A percentile compares a stretch with the other conserved stretches of the same genome.
Conservation (phyloP, 2,888 invertebrate genomes). For the Junonia oenone region DNA sequence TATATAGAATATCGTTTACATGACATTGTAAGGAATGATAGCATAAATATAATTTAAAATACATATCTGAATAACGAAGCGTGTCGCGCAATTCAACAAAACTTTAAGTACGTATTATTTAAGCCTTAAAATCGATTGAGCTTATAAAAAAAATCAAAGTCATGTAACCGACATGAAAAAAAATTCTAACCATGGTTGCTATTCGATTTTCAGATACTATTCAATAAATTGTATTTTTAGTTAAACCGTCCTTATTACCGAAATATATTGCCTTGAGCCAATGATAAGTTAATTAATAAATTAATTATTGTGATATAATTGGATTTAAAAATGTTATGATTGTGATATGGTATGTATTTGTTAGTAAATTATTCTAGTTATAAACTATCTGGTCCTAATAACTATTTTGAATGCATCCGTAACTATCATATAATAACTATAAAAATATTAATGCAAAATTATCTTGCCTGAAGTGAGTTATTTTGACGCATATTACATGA, state of each 20-base stretch:
- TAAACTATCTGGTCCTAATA: background rate
- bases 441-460: background rate
- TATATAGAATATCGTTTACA: constrained; percentile 26
- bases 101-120: background rate
- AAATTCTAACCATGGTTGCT: constrained; percentile 12
- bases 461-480: background rate
- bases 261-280: background rate
- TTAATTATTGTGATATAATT: background rate
- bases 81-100: constrained; percentile 6
- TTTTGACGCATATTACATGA: background rate
- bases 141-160: constrained; percentile 13
- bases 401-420: background rate
- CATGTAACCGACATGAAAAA: constrained; percentile 23
- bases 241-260: background rate
- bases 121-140: constrained; percentile 1
- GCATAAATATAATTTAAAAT: constrained; percentile 48
- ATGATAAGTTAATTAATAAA: background rate
- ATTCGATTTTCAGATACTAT: background rate
- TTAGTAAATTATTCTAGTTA: background rate
- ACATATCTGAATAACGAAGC: constrained; percentile 13
- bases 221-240: background rate
- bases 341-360: background rate
- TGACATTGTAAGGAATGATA: constrained; percentile 41
- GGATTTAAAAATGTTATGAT: background rate
- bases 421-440: background rate